Base-by-base conservation (phyloP, 2,888 invertebrate species). In the Yponomeuta sedellus region DNA sequence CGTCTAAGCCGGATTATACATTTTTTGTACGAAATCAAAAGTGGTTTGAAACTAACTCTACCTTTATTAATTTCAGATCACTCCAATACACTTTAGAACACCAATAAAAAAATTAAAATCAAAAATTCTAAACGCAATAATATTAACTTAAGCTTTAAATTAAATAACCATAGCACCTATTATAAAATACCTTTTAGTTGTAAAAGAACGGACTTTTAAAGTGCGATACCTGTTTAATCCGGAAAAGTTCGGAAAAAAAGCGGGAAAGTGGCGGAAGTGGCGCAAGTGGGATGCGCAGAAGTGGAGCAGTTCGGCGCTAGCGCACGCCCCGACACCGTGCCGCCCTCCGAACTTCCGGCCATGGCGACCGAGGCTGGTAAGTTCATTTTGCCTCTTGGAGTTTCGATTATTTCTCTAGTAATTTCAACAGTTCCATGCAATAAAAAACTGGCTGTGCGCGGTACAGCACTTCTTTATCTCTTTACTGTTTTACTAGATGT, bases 331-430 rank as follows among this genome's bases (percentile, higher is more conserved):
- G 87, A 84, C 79, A 80, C 79, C 82, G 88, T 90, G 91, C 89
- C 91, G 86, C 91, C 92, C 81, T 87, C 89, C 69, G 88, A 88
- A 74, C 89, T 83, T 75, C 82, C 88, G 79, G 86, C 88, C 85
- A 92, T 92, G 92, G 90, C 91, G 80, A 88, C 90, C 84, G 91
- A 92, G 68, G 85, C 91, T 73, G 89, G 92, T 92, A 72, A 86
- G 88, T 84, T 69, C 66, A 57, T 52, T 67, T 28, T 61, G 59
- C 34, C 16, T 12, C 44, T 52, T 52, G 12, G 12, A 12, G 16
- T 16, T 52, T 52, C 44, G 4, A 16, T 16, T 12, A 12, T 52
- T 52, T 52, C 16, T 52, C 44, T 16, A 16, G 44, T 34, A 34
- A 34, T 34, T 34, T 34, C 1, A 34, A 1, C 8, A 34, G 8